Base-by-base conservation (phyloP, 2,113 vertebrate genomes). In the Tragelaphus buxtoni region DNA sequence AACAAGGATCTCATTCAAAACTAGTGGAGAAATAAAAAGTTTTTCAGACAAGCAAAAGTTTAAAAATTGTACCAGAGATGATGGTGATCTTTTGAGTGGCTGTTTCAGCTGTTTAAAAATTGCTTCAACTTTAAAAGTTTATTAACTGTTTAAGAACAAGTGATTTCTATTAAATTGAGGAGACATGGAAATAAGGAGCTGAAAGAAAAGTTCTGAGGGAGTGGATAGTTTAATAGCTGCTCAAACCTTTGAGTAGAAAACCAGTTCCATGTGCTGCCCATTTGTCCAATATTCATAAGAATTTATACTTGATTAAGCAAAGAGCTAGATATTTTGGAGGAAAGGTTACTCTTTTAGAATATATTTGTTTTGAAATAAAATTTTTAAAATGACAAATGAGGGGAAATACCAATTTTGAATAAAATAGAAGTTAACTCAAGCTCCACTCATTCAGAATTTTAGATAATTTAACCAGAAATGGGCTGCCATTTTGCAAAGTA, bases 351-450 rank as follows among this genome's bases (percentile, higher is more conserved):
- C 10, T 90, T 82, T 93, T 83, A 93, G 76, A 85, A 32, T 56
- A 4, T 79, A 42, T 93, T 91, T 91, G 56, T 89, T 96, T 97
- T 93, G 74, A 97, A 94, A 91, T 92, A 88, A n/a, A 82, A 55
- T 35, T 35, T 81, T 18, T 60, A 4, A 76, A 58, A 80, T n/a
- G 77, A n/a, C 12, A 89, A 94, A 60, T 60, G 74, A 42, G 39
- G 81, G 18, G 47, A 86, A 53, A 90, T 90, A 49, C 24, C 4
- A 53, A 32, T 85, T 85, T 93, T 80, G 35, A 91, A 81, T 84
- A 81, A 85, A 90, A 39, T 82, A 72, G 92, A 93, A 77, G 51
- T 96, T 95, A 79, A 28, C 53, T 56, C 63, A 74, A 5, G 5
- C 1, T 81, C 5, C 1, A 12, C 1, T 86, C 60, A 82, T 80